Percentiles rank a stretch among this genome's conserved stretches.
Evolutionary conservation across 2,888 invertebrate species (phyloP).

Genomic region (Ormyrus labotus): DNA sequence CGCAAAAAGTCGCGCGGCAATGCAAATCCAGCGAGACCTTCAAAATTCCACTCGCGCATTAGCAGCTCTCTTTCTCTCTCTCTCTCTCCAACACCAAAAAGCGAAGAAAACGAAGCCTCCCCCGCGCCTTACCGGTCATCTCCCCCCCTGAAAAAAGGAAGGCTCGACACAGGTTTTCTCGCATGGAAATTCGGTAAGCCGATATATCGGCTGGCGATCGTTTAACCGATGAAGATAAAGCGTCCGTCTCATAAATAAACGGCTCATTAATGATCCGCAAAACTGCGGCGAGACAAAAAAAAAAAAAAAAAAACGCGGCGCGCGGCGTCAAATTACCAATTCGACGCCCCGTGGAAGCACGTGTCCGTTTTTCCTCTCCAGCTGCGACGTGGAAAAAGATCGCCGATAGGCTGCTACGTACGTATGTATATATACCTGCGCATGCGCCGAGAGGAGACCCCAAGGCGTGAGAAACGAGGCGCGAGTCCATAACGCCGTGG

Average conservation of each 20-base stretch:
- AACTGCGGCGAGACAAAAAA: conserved; percentile 1
- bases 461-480: too few species aligned
- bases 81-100: too few species aligned
- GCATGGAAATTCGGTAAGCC: conserved; percentile 54
- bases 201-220: conserved; percentile 46
- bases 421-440: too few species aligned
- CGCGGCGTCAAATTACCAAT: conserved; percentile 51
- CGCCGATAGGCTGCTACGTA: background rate
- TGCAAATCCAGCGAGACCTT: background rate
- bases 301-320: conserved; percentile 19
- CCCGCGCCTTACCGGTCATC: too few species aligned
- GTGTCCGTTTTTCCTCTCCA: too few species aligned
- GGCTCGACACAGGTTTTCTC: conserved; percentile 29
- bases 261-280: conserved; percentile 46
- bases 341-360: background rate
- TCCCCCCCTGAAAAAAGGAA: background rate
- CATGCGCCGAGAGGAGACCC: too few species aligned
- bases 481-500: too few species aligned
- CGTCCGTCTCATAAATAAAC: conserved; percentile 47
- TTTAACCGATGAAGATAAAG: conserved; percentile 56
- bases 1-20: too few species aligned
- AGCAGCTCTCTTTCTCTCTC: too few species aligned
- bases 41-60: conserved; percentile 1
- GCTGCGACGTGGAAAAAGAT: background rate
- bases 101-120: too few species aligned